phyloP scores from a whole-genome alignment of 2,797 vertebrate genomes.

The Valencia hispanica region DNA sequence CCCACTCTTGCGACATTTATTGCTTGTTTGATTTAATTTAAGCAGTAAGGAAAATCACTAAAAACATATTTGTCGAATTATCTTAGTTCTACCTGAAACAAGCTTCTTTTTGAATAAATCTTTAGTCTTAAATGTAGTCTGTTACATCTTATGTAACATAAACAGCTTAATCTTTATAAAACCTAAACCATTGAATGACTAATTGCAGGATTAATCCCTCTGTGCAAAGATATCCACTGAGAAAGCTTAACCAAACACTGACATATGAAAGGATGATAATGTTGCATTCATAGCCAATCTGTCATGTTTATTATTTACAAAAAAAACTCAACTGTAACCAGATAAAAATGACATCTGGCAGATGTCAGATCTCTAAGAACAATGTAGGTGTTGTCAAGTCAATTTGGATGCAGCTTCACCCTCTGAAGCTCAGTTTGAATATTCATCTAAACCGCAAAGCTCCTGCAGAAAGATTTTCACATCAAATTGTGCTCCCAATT shows the following conservation, averaged over 20 bases:
- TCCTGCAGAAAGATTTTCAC: neutral
- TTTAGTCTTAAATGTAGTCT: constrained; percentile 24
- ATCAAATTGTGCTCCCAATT: neutral
- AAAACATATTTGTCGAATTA: neutral
- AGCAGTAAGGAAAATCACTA: neutral
- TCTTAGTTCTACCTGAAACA: neutral
- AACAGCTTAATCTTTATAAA: constrained; percentile 58
- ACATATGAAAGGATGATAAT: constrained; percentile 35
- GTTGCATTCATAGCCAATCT: constrained; percentile 23
- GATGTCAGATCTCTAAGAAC: constrained; percentile 8
- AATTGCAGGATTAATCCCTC: constrained; percentile 45
- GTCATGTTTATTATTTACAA: constrained; percentile 18
- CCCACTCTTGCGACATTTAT: neutral
- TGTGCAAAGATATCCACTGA: constrained; percentile 29
- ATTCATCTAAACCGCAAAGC: neutral
- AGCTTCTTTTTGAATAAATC: constrained; percentile 14
- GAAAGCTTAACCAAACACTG: constrained; percentile 29
- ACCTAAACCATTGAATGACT: constrained; percentile 45
- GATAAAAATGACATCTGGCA: constrained; percentile 2
- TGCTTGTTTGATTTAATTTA: neutral
- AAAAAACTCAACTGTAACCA: constrained; percentile 4
- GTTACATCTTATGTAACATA: constrained; percentile 45
- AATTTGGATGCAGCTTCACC: neutral
- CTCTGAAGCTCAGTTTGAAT: neutral
- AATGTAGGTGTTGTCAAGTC: constrained; percentile 8